phyloP scores from a whole-genome alignment of 2,113 vertebrate genomes.

The Hydrochoerus hydrochaeris region DNA sequence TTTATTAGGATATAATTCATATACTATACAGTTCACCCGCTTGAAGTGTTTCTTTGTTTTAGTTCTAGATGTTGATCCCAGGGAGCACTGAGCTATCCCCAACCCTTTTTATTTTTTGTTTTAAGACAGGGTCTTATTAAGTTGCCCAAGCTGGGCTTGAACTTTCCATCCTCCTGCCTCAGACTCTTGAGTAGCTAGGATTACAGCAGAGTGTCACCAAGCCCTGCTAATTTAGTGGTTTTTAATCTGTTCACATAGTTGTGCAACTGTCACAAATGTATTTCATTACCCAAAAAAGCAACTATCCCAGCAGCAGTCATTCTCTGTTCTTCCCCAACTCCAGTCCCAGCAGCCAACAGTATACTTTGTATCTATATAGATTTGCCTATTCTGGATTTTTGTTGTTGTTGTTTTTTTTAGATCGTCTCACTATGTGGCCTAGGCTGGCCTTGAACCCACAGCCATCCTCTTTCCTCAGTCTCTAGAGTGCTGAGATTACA shows the following conservation, averaged over 20 bases:
- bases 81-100: background rate
- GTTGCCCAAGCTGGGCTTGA: background rate
- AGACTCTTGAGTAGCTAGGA: background rate
- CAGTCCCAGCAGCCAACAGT: background rate
- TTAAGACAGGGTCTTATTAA: background rate
- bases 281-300: constrained; percentile 45
- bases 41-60: background rate
- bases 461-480: background rate
- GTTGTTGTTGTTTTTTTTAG: background rate
- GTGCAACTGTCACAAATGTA: background rate
- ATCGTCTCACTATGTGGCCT: background rate
- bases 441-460: background rate
- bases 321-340: background rate
- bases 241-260: background rate
- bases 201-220: background rate
- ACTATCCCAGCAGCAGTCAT: background rate
- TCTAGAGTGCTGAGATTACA: background rate
- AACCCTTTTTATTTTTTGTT: background rate
- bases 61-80: background rate
- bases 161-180: background rate
- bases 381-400: background rate
- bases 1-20: background rate
- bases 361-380: background rate
- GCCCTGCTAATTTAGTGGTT: background rate
- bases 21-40: background rate